A percentile compares a stretch with the other conserved stretches of the same genome.
Evolutionary conservation across 1,140 invertebrate species (phyloP).

Genomic region (Drosophila sproati): DNA sequence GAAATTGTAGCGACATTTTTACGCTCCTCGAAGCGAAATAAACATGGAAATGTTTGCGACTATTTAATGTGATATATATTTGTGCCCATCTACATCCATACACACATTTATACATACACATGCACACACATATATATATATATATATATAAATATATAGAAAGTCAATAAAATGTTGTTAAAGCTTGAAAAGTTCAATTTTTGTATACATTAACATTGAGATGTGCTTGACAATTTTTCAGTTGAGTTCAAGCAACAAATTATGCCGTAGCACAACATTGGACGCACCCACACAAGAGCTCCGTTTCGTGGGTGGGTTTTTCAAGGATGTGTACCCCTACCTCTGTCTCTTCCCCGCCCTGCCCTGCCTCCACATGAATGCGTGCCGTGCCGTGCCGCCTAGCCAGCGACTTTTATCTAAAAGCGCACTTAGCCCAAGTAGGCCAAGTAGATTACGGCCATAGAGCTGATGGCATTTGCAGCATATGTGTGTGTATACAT

Average conservation of each 20-base stretch:
- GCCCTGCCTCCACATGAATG: constrained; percentile 33
- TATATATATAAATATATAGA: constrained; percentile 31
- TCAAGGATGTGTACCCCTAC: constrained; percentile 31
- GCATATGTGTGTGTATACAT: constrained; percentile 1
- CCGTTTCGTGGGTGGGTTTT: constrained; percentile 7
- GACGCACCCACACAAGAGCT: constrained; percentile 54
- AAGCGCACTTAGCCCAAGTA: constrained; percentile 81
- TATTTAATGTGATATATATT: constrained; percentile 57
- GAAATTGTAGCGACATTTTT: constrained; percentile 66
- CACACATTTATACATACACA: constrained; percentile 1
- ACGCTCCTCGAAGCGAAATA: constrained; percentile 75
- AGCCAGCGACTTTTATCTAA: constrained; percentile 77
- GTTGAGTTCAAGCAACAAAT: constrained; percentile 80
- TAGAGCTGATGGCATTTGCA: constrained; percentile 51
- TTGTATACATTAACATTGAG: constrained; percentile 75
- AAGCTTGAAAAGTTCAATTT: constrained; percentile 82
- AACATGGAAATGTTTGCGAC: constrained; percentile 69
- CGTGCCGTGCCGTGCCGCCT: constrained; percentile 63
- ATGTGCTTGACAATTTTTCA: constrained; percentile 80
- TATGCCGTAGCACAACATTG: constrained; percentile 80
- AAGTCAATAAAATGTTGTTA: constrained; percentile 74
- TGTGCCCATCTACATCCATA: constrained; percentile 29
- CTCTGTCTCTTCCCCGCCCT: neutral
- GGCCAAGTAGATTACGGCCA: constrained; percentile 77
- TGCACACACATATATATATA: neutral